Evolutionary conservation across 2,113 vertebrate species (phyloP), one percentile per base, ranked within the genome.

Genomic region (Ictidomys tridecemlineatus): DNA sequence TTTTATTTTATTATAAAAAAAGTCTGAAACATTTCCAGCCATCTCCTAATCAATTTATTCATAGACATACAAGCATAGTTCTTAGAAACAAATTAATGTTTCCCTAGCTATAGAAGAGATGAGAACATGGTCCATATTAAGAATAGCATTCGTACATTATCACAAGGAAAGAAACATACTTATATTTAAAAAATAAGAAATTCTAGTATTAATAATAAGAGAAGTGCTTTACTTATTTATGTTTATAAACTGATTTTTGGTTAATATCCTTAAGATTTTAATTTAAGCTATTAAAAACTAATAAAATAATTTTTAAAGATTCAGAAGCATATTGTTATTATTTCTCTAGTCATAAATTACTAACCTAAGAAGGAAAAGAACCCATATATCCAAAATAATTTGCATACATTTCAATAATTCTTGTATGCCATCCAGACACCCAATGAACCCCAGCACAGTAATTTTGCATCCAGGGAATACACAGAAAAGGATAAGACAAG

Each of bases 1-100:
- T 97, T 89, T 98, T 98, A 93, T 82, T 96, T 65, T 98, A 51
- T 94, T 97, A 73, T 28, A 72, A 97, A 96, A 90, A 96, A 97
- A 97, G 96, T 70, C n/a, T 93, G 58, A 20, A 77, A 69, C 34
- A 17, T 87, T 85, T 96, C 94, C 93, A 98, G 48, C 12, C 63
- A 96, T 98, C 69, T 87, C 88, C 24, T 95, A 89, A 32, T 91
- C 97, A 98, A 96, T 98, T 69, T 95, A 95, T 56, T 16, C 8
- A 63, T 0, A 91, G 48, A 87, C 58, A 94, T 79, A 92, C 96
- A 97, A 74, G 86, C 77, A 94, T 1, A 96, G 12, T 48, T 95
- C 56, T 94, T 96, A 73, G 73, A 92, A 97, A 97, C 26, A 97
- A 96, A 20, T n/a, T 65, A 80, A 67, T 13, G 10, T 37, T 95